These are phyloP conservation scores for Hyphantria cunea DNA, from an alignment of 1,140 invertebrate genomes.

Conservation along the genomic window DNA sequence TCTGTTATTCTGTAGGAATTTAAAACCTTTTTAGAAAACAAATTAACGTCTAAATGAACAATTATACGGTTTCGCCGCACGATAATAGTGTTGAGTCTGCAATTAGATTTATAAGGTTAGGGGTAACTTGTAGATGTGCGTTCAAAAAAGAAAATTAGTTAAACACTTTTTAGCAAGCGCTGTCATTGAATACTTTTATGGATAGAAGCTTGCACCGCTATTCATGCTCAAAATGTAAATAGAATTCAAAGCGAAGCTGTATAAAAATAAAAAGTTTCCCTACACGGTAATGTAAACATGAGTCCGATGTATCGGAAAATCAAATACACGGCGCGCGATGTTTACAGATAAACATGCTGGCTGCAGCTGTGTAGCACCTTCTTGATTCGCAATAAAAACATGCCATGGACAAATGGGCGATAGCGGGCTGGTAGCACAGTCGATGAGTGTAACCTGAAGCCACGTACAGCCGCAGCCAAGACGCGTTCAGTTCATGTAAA, in stretches of 20 bases:
- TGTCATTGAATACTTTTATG: background rate
- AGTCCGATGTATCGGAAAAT: constrained; percentile 49
- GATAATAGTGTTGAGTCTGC: background rate
- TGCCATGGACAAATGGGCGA: constrained; percentile 52
- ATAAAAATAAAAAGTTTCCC: constrained; percentile 31
- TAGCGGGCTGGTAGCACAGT: constrained; percentile 33
- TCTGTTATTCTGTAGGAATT: constrained; percentile 54
- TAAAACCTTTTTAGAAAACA: constrained; percentile 46
- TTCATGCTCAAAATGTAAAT: background rate
- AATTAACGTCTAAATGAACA: constrained; percentile 28
- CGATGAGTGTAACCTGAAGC: constrained; percentile 58
- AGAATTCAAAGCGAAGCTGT: constrained; percentile 1
- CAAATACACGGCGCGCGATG: constrained; percentile 49
- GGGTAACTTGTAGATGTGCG: too few species aligned
- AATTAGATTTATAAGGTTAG: too few species aligned
- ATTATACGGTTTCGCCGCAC: constrained; percentile 17
- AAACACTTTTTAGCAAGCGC: background rate
- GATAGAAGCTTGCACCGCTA: background rate
- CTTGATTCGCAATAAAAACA: constrained; percentile 76
- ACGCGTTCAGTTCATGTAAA: constrained; percentile 70
- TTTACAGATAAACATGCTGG: constrained; percentile 64
- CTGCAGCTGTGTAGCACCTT: constrained; percentile 65
- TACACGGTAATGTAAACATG: constrained; percentile 48
- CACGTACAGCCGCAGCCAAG: constrained; percentile 49
- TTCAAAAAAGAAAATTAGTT: background rate